A percentile compares a stretch with the other conserved stretches of the same genome.
These are phyloP conservation scores for Serilophus lunatus DNA, from an alignment of 2,113 vertebrate species.

Conservation along the genomic window DNA sequence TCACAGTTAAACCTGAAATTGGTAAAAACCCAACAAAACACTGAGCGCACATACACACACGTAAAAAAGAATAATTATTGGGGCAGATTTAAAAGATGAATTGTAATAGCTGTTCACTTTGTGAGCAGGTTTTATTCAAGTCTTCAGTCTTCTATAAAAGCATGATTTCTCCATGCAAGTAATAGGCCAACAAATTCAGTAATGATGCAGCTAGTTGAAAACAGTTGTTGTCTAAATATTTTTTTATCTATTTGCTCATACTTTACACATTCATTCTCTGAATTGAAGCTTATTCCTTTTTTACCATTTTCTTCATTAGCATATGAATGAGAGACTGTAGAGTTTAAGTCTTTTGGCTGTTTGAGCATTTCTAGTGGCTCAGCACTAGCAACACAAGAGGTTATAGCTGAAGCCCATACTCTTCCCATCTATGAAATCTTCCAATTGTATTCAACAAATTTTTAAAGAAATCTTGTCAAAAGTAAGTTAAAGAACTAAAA, in stretches of 20 bases:
- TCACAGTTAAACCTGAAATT: background rate
- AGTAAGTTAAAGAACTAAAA: background rate
- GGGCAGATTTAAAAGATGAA: background rate
- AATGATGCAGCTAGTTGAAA: background rate
- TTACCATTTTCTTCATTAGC: background rate
- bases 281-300: background rate
- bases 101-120: background rate
- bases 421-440: background rate
- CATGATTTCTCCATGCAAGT: background rate
- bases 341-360: background rate
- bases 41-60: rapidly evolving
- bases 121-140: background rate
- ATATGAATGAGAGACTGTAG: background rate
- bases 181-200: background rate
- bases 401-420: background rate
- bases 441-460: background rate
- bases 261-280: background rate
- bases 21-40: background rate
- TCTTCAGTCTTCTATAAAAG: background rate
- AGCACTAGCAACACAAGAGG: background rate
- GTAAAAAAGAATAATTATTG: too few relatives aligned
- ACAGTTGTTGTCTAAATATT: background rate
- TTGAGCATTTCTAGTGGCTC: background rate
- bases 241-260: background rate
- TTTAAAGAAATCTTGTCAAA: background rate